Base-by-base conservation (phyloP, 1,140 invertebrate species). In the Meloidogyne chitwoodi region DNA sequence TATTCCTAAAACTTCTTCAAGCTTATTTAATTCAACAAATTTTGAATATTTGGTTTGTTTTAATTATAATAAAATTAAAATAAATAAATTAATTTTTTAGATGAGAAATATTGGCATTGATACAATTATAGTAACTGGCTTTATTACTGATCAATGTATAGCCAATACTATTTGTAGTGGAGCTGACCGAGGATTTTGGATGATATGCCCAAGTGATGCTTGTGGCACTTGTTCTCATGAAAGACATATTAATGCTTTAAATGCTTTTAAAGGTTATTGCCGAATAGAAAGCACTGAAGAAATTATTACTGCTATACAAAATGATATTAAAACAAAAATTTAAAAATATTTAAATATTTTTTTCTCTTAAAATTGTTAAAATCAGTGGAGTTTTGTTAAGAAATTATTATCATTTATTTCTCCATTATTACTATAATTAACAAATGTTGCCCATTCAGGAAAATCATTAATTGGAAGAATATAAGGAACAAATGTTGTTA, bases 401-500 rank as follows among this genome's bases (percentile, higher is more conserved):
- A n/a, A n/a, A 56, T 56, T 56, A 56, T 56, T 56, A 56, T 56
- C 10, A 38, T 38, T 10, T 8, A 38, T 38, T 38, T 8, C n/a
- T 56, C 6, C 48, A 5, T 4, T 3, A 22, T n/a, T n/a, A 56
- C 48, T 56, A 8, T 56, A 3, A 56, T 56, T 56, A n/a, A 68
- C 4, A 61, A 78, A 24, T 8, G 63, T 64, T 10, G 80, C 77
- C 81, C 80, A 83, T 24, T 68, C 73, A 34, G 80, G 80, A 24
- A 82, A 66, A 4, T 78, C 56, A 61, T 73, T 65, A 38, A 82
- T 65, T 16, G 82, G 64, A 26, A 83, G 80, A 34, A 83, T 64
- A n/a, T 77, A 56, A 16, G 81, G 69, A 2, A 80, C 83, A n/a
- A 81, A 44, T 14, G 82, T 77, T 29, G 79, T 26, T 68, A 83